Base-by-base conservation (phyloP, 2,888 invertebrate genomes). In the Latrodectus elegans region DNA sequence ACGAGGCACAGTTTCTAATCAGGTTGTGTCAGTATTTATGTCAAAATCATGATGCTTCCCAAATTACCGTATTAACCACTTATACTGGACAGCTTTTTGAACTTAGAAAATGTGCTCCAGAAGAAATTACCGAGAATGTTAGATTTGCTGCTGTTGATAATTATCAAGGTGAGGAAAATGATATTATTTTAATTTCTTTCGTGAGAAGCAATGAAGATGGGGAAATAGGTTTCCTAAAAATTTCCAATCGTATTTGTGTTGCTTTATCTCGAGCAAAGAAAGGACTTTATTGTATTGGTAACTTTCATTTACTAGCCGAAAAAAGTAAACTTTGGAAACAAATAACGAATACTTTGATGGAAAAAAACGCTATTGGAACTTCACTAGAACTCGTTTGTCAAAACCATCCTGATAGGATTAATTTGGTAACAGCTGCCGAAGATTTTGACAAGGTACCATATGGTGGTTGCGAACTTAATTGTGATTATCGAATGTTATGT, bases 11-110 rank as follows among this genome's bases (percentile, higher is more conserved):
- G 12, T 91, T 91, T 88, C 68, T 91, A 22, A 89, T 90, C 9
- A 83, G 85, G 15, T 84, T 91, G 22, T 82, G 78, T 51, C 68
- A 80, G 65, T 90, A 91, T 87, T 88, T 91, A 4, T 78, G 90
- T 12, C 91, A 91, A 86, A 91, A 90, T 15, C 91, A 91, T 88
- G 71, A 80, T 1, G 73, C 88, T n/a, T 80, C 70, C n/a, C 89
- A 92, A 89, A 91, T 92, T 72, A 92, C 92, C 6, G 90, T 92
- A n/a, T 90, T 92, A n/a, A 90, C 91, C 53, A 91, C 91, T 22
- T 92, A 92, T 84, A 81, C 91, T 8, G 92, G 91, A 17, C 92
- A 92, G 87, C 83, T 90, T 26, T 86, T 87, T 70, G 68, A 77
- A 15, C 70, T 91, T 0, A 38, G 38, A 6, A 90, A 88, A 76